phyloP scores from a whole-genome alignment of 92 coral and sea anemone species.

The Blastomussa wellsi region DNA sequence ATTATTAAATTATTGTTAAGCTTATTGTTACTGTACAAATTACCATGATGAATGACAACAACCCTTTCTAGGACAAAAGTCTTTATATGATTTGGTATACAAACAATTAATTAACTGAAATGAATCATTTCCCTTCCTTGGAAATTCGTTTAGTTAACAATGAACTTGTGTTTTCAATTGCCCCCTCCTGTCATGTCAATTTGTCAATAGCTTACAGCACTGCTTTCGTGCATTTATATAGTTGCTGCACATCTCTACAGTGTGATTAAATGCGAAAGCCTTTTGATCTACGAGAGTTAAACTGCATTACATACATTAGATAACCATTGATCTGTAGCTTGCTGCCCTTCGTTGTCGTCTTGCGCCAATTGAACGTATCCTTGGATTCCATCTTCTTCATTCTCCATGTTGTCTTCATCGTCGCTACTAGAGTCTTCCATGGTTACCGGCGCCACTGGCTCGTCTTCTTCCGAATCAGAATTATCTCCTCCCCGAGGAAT shows the following conservation, averaged over 20 bases:
- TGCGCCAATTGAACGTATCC: conserved; percentile 79
- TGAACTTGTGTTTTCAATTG: background rate
- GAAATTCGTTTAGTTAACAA: background rate
- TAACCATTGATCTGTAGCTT: conserved; percentile 21
- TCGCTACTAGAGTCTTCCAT: conserved; percentile 65
- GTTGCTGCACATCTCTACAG: background rate
- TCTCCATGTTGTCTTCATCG: conserved; percentile 66
- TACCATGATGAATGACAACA: too few species aligned
- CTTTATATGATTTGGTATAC: background rate
- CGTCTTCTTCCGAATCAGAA: conserved; percentile 67
- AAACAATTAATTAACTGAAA: background rate
- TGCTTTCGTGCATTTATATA: background rate
- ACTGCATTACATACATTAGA: conserved; percentile 6
- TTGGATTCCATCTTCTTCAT: conserved; percentile 33
- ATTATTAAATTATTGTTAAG: too few species aligned
- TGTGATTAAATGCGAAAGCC: background rate
- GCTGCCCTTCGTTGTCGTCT: conserved; percentile 57
- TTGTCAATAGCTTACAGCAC: background rate
- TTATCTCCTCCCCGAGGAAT: conserved; percentile 56
- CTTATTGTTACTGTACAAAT: too few species aligned
- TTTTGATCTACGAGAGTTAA: background rate
- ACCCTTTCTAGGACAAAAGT: too few species aligned
- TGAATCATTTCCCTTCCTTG: background rate
- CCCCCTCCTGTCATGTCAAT: background rate
- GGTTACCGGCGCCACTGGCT: conserved; percentile 40